Conservation (phyloP, 2,888 invertebrate genomes). For the Cylloceria caligata region DNA sequence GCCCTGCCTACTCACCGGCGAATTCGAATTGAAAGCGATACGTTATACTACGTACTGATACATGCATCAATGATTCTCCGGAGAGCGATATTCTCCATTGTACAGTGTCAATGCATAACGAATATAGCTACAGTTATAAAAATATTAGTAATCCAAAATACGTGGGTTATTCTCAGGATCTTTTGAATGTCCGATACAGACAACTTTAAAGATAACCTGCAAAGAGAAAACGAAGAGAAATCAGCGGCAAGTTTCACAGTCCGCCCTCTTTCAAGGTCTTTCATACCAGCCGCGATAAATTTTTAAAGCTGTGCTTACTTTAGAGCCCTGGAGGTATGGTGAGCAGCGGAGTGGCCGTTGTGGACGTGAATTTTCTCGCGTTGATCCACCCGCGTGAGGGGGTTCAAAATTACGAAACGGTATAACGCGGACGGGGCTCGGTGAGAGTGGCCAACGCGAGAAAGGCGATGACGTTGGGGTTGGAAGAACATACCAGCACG, state of each 20-base stretch:
- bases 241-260: slow-evolving; percentile 4
- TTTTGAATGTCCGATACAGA: background rate
- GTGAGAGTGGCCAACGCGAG: slow-evolving; percentile 30
- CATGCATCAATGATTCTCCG: slow-evolving; percentile 59
- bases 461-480: background rate
- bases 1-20: slow-evolving; percentile 36
- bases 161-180: background rate
- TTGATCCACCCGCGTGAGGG: slow-evolving; percentile 13
- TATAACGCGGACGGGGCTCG: slow-evolving; percentile 24
- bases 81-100: slow-evolving; percentile 62
- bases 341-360: slow-evolving; percentile 29
- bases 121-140: slow-evolving; percentile 6
- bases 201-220: background rate
- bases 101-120: slow-evolving; percentile 40
- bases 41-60: slow-evolving; percentile 60
- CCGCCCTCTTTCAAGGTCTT: slow-evolving; percentile 12
- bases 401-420: slow-evolving; percentile 51
- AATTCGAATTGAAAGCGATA: slow-evolving; percentile 69
- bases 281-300: slow-evolving; percentile 30
- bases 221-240: slow-evolving; percentile 8
- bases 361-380: slow-evolving; percentile 42
- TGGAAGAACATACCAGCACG: background rate
- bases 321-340: slow-evolving; percentile 14
- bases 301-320: slow-evolving; percentile 59
- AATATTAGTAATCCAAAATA: slow-evolving; percentile 36